Percentiles rank a stretch among this genome's conserved stretches.
phyloP scores from a whole-genome alignment of 53 echinoderm and acorn worm genomes.

The Zoroaster sp. region DNA sequence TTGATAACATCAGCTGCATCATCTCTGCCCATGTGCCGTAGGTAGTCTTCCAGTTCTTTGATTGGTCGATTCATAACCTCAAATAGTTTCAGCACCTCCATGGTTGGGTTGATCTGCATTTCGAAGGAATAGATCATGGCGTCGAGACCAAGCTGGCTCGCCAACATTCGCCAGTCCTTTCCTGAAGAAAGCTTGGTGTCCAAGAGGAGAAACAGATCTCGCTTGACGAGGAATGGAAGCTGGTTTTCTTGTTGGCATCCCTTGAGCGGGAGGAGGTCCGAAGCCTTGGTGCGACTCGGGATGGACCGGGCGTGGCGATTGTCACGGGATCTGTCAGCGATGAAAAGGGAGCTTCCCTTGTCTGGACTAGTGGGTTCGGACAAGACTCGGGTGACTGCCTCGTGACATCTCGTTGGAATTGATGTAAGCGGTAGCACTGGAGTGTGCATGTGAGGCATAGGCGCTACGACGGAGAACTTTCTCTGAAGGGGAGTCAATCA shows the following conservation, averaged over 20 bases:
- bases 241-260: not conserved
- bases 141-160: constrained; percentile 65
- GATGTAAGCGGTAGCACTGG: not conserved
- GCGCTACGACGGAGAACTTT: constrained; percentile 21
- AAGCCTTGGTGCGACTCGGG: not conserved
- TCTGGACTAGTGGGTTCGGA: constrained; percentile 7
- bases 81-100: constrained; percentile 65
- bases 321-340: constrained; percentile 12
- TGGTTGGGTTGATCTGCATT: constrained; percentile 59
- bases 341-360: not conserved
- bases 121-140: constrained; percentile 49
- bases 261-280: not conserved
- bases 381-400: constrained; percentile 7
- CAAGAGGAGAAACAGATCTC: constrained; percentile 48
- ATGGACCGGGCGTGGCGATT: constrained; percentile 55
- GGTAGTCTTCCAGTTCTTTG: constrained; percentile 43
- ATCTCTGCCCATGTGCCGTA: constrained; percentile 43
- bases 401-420: not conserved
- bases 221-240: constrained; percentile 59
- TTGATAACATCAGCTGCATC: constrained; percentile 47
- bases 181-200: constrained; percentile 38
- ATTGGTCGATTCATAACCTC: constrained; percentile 54
- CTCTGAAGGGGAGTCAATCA: too few relatives aligned
- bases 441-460: not conserved
- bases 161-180: constrained; percentile 78